Conservation (phyloP, 2,797 vertebrate species). For the Poeciliopsis gracilis region DNA sequence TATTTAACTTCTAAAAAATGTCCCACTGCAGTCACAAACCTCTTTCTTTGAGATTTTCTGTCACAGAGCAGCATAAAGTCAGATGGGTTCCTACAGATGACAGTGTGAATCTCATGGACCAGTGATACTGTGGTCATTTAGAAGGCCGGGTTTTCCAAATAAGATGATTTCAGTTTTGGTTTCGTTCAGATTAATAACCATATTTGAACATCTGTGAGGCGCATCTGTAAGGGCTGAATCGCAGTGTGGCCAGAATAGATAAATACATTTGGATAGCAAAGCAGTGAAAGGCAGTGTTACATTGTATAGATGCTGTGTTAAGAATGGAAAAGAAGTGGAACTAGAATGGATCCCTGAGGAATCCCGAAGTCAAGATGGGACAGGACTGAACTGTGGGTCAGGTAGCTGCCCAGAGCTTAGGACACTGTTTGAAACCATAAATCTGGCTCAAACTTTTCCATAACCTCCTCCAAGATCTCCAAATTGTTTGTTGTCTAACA, state of each 20-base stretch:
- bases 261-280: background rate
- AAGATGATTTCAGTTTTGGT: background rate
- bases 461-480: background rate
- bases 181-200: background rate
- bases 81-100: background rate
- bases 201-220: background rate
- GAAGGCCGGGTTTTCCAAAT: background rate
- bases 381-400: background rate
- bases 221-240: background rate
- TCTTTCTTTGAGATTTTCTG: slow-evolving; percentile 4
- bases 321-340: background rate
- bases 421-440: background rate
- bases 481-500: background rate
- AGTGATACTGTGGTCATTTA: background rate
- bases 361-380: background rate
- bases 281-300: background rate
- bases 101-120: background rate
- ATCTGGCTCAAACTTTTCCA: background rate
- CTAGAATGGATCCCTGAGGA: background rate
- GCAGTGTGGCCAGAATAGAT: background rate
- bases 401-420: background rate
- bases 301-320: background rate
- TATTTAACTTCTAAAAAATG: background rate
- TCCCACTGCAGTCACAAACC: background rate
- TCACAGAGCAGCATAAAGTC: background rate